These are phyloP conservation scores for Reinhardtius hippoglossoides DNA, from an alignment of 2,113 vertebrate species.

Conservation along the genomic window DNA sequence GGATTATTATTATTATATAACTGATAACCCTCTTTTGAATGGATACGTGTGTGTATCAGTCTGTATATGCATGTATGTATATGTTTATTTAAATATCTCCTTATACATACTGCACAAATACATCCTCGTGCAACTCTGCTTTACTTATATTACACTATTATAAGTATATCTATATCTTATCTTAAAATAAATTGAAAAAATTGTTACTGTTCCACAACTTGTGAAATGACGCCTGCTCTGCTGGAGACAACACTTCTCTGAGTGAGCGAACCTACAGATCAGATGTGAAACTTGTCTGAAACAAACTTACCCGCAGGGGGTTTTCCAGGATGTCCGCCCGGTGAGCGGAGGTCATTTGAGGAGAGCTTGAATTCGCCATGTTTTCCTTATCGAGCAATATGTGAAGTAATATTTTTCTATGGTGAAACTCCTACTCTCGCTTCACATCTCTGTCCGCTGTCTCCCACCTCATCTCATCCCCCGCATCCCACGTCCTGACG, in stretches of 20 bases:
- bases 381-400: slow-evolving; percentile 29
- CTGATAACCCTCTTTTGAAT: too few species aligned
- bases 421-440: neutral
- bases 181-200: too few species aligned
- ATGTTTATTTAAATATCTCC: too few species aligned
- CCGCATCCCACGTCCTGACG: slow-evolving; percentile 23
- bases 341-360: slow-evolving; percentile 17
- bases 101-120: too few species aligned
- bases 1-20: too few species aligned
- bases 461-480: slow-evolving; percentile 20
- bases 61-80: too few species aligned
- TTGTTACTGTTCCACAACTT: too few species aligned
- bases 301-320: slow-evolving; percentile 64
- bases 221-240: too few species aligned
- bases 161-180: too few species aligned
- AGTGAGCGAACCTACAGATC: neutral
- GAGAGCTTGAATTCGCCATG: slow-evolving; percentile 63
- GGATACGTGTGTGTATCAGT: too few species aligned
- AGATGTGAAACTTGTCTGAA: neutral
- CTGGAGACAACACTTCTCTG: neutral
- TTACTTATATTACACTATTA: too few species aligned
- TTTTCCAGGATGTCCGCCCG: slow-evolving; percentile 62
- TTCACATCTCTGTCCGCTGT: slow-evolving; percentile 37
- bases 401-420: neutral
- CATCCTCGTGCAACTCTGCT: too few species aligned